These are phyloP conservation scores for Cabera pusaria DNA, from an alignment of 2,888 invertebrate genomes.

Conservation along the genomic window DNA sequence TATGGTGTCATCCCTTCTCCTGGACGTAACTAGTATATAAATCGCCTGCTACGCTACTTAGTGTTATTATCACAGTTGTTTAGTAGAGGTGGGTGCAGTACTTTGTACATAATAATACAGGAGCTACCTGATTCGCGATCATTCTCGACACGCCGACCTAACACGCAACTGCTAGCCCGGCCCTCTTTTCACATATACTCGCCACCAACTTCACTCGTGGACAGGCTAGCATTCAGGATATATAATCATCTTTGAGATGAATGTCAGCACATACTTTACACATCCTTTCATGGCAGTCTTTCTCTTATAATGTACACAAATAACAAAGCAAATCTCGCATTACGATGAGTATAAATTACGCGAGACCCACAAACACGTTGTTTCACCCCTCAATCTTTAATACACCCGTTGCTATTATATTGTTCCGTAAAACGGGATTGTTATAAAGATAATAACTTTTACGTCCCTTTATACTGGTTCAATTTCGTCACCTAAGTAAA, in stretches of 20 bases:
- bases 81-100: slow-evolving; percentile 84
- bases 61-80: slow-evolving; percentile 85
- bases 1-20: slow-evolving; percentile 84
- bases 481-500: slow-evolving; percentile 81
- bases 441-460: slow-evolving; percentile 79
- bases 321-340: slow-evolving; percentile 73
- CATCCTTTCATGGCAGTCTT: slow-evolving; percentile 77
- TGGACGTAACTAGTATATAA: slow-evolving; percentile 83
- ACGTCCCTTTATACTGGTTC: slow-evolving; percentile 80
- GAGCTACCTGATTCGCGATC: slow-evolving; percentile 72
- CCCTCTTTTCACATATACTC: slow-evolving; percentile 44
- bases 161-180: slow-evolving; percentile 57
- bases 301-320: slow-evolving; percentile 80
- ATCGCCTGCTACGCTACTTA: slow-evolving; percentile 84
- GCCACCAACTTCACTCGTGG: slow-evolving; percentile 44
- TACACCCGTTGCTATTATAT: slow-evolving; percentile 63
- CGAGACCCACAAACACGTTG: slow-evolving; percentile 72
- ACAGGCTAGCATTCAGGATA: slow-evolving; percentile 59
- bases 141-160: slow-evolving; percentile 63
- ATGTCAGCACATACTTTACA: slow-evolving; percentile 63
- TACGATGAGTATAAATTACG: slow-evolving; percentile 47
- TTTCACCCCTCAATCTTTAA: slow-evolving; percentile 65
- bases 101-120: slow-evolving; percentile 81
- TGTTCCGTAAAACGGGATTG: slow-evolving; percentile 59
- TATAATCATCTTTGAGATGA: slow-evolving; percentile 76